Conservation (phyloP, 2,797 vertebrate genomes). For the Philypnodon macrostomus region DNA sequence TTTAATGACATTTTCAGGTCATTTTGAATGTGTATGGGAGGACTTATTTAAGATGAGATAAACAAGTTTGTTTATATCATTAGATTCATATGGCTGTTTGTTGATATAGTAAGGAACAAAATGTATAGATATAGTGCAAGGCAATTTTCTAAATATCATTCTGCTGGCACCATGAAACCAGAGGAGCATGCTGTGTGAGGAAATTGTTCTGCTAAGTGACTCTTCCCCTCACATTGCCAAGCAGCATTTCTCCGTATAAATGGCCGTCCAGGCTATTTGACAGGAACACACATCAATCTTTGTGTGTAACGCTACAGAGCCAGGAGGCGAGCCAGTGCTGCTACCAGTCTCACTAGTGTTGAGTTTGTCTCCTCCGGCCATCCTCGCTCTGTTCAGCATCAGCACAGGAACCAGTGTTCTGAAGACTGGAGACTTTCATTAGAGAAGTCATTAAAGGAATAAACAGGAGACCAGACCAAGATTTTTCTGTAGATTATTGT, state of each 20-base stretch:
- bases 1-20: too few species aligned
- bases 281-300: constrained; percentile 72
- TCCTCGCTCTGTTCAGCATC: constrained; percentile 44
- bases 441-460: constrained; percentile 73
- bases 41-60: constrained; percentile 4
- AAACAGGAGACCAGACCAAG: constrained; percentile 55
- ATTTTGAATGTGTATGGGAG: neutral
- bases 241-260: constrained; percentile 67
- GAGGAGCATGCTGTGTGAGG: constrained; percentile 66
- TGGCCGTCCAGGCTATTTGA: constrained; percentile 60
- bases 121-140: constrained; percentile 31
- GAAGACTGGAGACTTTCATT: constrained; percentile 72
- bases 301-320: constrained; percentile 51
- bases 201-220: constrained; percentile 73
- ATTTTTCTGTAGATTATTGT: constrained; percentile 56
- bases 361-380: constrained; percentile 68
- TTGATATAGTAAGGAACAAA: constrained; percentile 30
- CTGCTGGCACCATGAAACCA: constrained; percentile 55
- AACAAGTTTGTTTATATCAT: neutral
- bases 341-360: constrained; percentile 66
- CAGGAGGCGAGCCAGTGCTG: constrained; percentile 61
- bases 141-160: constrained; percentile 62
- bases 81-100: constrained; percentile 14
- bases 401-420: constrained; percentile 54
- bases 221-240: constrained; percentile 65